Evolutionary conservation across 1,140 invertebrate species (phyloP).

Genomic region (Ostrea denselamellosa): DNA sequence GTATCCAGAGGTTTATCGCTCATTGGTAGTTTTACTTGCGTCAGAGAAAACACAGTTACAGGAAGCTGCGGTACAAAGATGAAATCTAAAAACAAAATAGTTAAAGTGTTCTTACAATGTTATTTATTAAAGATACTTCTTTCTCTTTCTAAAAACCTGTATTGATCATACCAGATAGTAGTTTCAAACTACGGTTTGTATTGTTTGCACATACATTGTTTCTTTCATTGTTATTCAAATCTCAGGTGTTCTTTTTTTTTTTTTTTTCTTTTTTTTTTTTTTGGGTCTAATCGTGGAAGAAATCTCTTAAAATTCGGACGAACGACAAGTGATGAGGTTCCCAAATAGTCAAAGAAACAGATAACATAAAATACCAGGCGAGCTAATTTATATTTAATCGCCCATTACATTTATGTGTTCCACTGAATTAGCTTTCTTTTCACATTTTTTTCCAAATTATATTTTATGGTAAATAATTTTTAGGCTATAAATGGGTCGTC

Average conservation of each 20-base stretch:
- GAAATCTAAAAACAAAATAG: no score
- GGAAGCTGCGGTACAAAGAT: not conserved
- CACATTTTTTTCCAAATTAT: slow-evolving; percentile 41
- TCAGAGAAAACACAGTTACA: not conserved
- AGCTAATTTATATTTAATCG: slow-evolving; percentile 45
- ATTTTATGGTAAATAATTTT: slow-evolving; percentile 37
- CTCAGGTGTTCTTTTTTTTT: not conserved
- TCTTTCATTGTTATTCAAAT: no score
- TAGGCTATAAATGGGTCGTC: not conserved
- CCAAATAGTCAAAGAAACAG: not conserved
- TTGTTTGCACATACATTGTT: no score
- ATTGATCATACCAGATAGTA: no score
- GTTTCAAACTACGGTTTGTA: no score
- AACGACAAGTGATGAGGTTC: not conserved
- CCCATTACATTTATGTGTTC: slow-evolving; percentile 37
- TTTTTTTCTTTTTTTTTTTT: not conserved
- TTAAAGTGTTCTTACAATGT: no score
- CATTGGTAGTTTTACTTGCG: not conserved
- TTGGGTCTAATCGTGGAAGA: not conserved
- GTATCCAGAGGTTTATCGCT: slow-evolving; percentile 40
- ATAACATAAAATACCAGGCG: slow-evolving; percentile 8
- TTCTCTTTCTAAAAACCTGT: no score
- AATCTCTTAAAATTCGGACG: not conserved
- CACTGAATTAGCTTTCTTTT: slow-evolving; percentile 42
- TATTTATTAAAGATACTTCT: no score